Percentiles rank a stretch among this genome's conserved stretches.
Conservation (phyloP, 2,888 invertebrate species). For the Thereva nobilitata region DNA sequence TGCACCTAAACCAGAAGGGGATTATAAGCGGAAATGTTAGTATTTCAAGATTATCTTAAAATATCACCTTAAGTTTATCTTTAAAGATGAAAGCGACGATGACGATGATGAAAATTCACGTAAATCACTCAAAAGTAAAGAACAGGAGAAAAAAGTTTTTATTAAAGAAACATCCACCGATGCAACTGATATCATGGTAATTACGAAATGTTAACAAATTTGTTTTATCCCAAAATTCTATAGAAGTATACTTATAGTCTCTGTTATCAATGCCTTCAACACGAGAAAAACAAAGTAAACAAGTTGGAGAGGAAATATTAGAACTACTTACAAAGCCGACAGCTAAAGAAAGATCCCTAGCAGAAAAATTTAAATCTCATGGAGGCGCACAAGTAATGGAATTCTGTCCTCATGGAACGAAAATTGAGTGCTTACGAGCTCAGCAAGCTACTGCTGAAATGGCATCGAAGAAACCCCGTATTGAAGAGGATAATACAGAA, state of each 20-base stretch:
- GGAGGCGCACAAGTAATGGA: constrained; percentile 93
- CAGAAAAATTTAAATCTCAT: constrained; percentile 94
- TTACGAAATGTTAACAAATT: constrained; percentile 33
- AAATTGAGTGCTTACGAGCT: constrained; percentile 76
- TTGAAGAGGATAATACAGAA: constrained; percentile 36
- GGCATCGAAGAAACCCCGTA: constrained; percentile 52
- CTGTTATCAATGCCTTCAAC: constrained; percentile 73
- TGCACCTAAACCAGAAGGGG: constrained; percentile 53
- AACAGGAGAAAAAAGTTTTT: constrained; percentile 42
- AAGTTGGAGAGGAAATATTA: constrained; percentile 93
- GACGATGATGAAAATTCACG: constrained; percentile 46
- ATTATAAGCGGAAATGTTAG: constrained; percentile 60
- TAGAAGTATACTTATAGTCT: constrained; percentile 44
- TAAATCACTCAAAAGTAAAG: constrained; percentile 44
- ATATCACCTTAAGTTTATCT: background rate
- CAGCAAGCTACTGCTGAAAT: constrained; percentile 57
- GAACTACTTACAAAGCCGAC: constrained; percentile 93
- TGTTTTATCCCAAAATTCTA: constrained; percentile 17
- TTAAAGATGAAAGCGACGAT: constrained; percentile 54
- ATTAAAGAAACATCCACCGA: constrained; percentile 52
- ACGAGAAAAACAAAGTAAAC: constrained; percentile 92
- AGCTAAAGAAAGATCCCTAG: constrained; percentile 92
- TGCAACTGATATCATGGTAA: constrained; percentile 73
- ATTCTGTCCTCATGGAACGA: constrained; percentile 95
- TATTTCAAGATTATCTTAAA: constrained; percentile 34